Base-by-base conservation (phyloP, 2,113 vertebrate species). In the Isurus oxyrinchus region DNA sequence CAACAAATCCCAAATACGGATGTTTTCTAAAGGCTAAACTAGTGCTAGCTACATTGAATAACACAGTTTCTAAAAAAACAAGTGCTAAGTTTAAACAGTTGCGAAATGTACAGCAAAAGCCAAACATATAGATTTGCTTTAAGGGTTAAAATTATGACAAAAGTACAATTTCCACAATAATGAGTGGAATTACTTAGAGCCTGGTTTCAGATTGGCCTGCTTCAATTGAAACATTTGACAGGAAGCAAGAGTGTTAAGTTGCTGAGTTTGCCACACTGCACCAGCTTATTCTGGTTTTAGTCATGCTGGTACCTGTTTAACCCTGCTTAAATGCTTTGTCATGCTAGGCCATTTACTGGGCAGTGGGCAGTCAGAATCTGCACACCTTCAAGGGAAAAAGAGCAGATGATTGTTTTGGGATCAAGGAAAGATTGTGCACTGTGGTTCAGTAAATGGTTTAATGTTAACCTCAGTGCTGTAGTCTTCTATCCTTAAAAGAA, bases 101-200 rank as follows among this genome's bases (percentile, higher is more conserved):
- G 53, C 14, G 53, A 90, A 90, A 90, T 14, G 53, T 90, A 87
- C 3, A 14, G 27, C 53, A 57, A 90, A 88, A 90, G 87, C 87
- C 53, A 84, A 84, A 84, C 16, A 40, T 35, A 81, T 84, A 40
- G 16, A 84, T 49, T 44, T 84, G 31, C 25, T 91, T 10, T 16
- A 91, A 91, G 11, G 55, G 11, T 35, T 31, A 59, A 91, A 84
- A 91, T 91, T 11, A 59, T 6, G 4, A 31, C 55, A 59, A 35
- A 59, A 27, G 44, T 35, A 57, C 11, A 59, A 55, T n/a, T 91
- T 59, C 53, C 25, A 16, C 25, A 27, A 49, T 91, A 59, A 31
- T 96, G 96, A 44, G 96, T 97, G 97, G 97, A 96, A 88, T 96
- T 97, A 96, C 96, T 97, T 97, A 96, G 97, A 96, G 96, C 96